Base-by-base conservation (phyloP, 2,888 invertebrate species). In the Nephrotoma guestfalica region DNA sequence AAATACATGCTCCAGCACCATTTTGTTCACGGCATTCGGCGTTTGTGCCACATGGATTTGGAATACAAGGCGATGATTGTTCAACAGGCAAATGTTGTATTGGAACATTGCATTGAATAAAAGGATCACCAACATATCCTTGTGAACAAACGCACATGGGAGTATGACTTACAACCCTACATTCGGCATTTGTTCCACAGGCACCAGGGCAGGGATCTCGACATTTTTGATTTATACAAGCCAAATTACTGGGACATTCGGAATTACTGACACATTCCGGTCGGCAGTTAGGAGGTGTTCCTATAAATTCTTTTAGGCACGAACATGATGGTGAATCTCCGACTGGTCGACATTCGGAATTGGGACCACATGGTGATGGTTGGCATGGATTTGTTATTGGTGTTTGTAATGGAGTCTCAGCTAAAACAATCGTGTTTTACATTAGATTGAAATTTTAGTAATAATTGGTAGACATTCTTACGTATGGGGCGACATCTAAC, bases 281-380 rank as follows among this genome's bases (percentile, higher is more conserved):
- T 88, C 94, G 93, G 89, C 96, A 96, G 88, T 95, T 94, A 2
- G 96, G 96, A 57, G 96, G 96, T 41, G 94, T 92, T 42, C 96
- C 96, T 83, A 93, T 91, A 89, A 93, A 95, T 88, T 93, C 94
- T 86, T 93, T 92, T 42, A 94, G 91, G 89, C 97, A 97, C 11
- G 96, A 95, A 90, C 97, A 97, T 1, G 95, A 94, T 0, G 96
- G 95, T 47, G 94, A 92, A 71, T 94, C 94, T 85, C 94, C 94
- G 11, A 93, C 91, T 88, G 94, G 93, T 89, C 94, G 94, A 89
- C 96, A 96, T 89, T 95, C 93, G 0, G 96, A 93, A 90, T 95
- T 95, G 0, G 95, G 94, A n/a, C 96, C 97, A 90, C 97, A 97
- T 0, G 96, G 96, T 51, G 95, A 95, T 86, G 96, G 96, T 86